phyloP scores from a whole-genome alignment of 2,797 vertebrate genomes.

The Setipinna tenuifilis region DNA sequence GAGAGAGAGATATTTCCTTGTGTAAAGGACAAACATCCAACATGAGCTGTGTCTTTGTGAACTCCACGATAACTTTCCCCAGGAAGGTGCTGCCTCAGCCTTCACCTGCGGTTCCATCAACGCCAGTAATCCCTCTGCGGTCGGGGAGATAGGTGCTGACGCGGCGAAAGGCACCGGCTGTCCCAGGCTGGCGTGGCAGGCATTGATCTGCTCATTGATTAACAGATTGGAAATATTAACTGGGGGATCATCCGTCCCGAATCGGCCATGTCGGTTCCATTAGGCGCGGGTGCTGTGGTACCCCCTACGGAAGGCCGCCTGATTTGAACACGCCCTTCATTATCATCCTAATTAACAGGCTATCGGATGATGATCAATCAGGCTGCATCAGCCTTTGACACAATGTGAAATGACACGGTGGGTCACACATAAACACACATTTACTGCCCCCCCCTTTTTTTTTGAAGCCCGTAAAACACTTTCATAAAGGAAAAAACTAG shows the following conservation, averaged over 20 bases:
- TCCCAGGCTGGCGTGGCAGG: slow-evolving; percentile 42
- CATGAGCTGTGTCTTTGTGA: slow-evolving; percentile 20
- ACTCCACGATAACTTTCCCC: background rate
- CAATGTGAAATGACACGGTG: slow-evolving; percentile 37
- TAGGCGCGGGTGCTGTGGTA: slow-evolving; percentile 59
- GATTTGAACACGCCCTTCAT: slow-evolving; percentile 61
- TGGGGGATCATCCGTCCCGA: slow-evolving; percentile 79
- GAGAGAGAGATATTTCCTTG: background rate
- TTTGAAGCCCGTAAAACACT: background rate
- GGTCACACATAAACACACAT: slow-evolving; percentile 31
- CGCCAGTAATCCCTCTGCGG: slow-evolving; percentile 60
- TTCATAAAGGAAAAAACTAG: background rate
- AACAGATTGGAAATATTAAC: slow-evolving; percentile 84
- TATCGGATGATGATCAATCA: slow-evolving; percentile 79
- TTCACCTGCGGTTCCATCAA: slow-evolving; percentile 25
- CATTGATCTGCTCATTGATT: slow-evolving; percentile 78
- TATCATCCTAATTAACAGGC: slow-evolving; percentile 82
- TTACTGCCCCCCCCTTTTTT: background rate
- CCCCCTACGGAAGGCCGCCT: slow-evolving; percentile 31
- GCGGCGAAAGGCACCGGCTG: slow-evolving; percentile 47
- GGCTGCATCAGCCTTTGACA: slow-evolving; percentile 40
- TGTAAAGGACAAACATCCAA: background rate
- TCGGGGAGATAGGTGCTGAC: slow-evolving; percentile 62
- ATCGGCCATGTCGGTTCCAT: slow-evolving; percentile 73
- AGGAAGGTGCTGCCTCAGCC: slow-evolving; percentile 20